These are phyloP conservation scores for Equus przewalskii DNA, from an alignment of 2,113 vertebrate species.

Conservation along the genomic window DNA sequence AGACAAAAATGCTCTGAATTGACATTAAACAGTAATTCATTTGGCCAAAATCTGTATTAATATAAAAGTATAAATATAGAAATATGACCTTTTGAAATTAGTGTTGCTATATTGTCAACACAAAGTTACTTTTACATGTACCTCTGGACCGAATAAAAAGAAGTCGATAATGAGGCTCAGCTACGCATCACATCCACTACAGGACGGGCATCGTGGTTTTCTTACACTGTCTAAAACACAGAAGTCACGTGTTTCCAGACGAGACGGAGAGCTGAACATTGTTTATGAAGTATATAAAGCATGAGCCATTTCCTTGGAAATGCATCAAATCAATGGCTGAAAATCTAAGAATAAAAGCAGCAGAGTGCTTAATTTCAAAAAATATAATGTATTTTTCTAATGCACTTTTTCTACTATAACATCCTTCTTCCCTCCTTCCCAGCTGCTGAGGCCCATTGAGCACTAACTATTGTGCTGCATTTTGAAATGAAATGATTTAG, in stretches of 20 bases:
- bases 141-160: background rate
- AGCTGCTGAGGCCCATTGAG: background rate
- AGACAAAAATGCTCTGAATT: background rate
- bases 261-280: background rate
- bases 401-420: background rate
- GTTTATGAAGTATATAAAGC: background rate
- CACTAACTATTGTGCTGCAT: background rate
- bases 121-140: background rate
- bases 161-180: background rate
- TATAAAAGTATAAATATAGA: background rate
- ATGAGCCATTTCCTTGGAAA: background rate
- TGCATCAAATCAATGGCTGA: background rate
- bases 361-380: background rate
- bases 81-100: background rate
- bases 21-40: background rate
- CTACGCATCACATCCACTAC: rapidly evolving
- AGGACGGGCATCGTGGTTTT: background rate
- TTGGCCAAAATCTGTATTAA: background rate
- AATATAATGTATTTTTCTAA: background rate
- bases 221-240: background rate
- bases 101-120: background rate
- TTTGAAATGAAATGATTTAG: background rate
- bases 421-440: background rate
- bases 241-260: background rate
- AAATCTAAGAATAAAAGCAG: slow-evolving; percentile 33